Base-by-base conservation (phyloP, 2,888 invertebrate genomes). In the Pemphredon lugubris region DNA sequence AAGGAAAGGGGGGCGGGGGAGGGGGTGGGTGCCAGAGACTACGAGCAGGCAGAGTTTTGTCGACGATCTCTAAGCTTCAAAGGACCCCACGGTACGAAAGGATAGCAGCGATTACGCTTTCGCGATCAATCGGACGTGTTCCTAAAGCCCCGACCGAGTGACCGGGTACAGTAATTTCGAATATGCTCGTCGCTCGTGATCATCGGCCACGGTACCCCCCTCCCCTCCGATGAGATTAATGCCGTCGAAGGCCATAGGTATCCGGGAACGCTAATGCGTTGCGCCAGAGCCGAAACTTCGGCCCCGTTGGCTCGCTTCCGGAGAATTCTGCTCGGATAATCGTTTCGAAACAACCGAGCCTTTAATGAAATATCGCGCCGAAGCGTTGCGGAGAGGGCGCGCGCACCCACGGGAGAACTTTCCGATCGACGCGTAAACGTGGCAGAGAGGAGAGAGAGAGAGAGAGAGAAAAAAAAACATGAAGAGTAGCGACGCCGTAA, bases 181-280 rank as follows among this genome's bases (percentile, higher is more conserved):
- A 67, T 65, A 58, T 59, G 64, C 42, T 60, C 59, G 53, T 21
- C 39, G 72, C 47, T 68, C 39, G 65, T 61, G 65, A 75, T 73
- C 65, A 18, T 44, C 45, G 13, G 2, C 30, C 13, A 23, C 30
- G 47, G 7, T 2, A 3, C 47, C 7, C 47, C 26, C 30, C 51
- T 18, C 16, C 23, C 59, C 67, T 21, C 21, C 67, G 30, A 61
- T 59, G 69, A 73, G 61, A 76, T 73, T 76, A 75, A 69, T 69
- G 51, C 48, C 54, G 42, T 51, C 59, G 54, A 60, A 69, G 69
- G 58, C 57, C 48, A 30, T 48, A 48, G 51, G 44, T 42, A 65
- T 40, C 65, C 34, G 65, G 4, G 13, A 32, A 34, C 44, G 26
- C 65, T 37, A 45, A 65, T 59, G 32, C 65, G 48, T 65, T 51